Evolutionary conservation across 2,797 vertebrate genomes (phyloP).

Genomic region (Manis javanica): DNA sequence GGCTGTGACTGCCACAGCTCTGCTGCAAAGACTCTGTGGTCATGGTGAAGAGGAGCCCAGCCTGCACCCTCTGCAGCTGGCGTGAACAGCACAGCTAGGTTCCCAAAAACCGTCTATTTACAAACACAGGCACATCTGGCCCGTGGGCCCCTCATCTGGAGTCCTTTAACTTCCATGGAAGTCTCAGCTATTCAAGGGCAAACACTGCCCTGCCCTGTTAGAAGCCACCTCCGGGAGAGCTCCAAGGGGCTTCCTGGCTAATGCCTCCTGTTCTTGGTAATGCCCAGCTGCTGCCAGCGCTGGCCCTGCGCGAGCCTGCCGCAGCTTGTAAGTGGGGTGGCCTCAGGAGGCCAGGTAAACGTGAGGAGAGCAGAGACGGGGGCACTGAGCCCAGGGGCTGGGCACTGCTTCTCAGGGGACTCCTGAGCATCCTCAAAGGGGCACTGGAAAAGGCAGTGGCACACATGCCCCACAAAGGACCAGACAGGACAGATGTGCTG

Average conservation of each 20-base stretch:
- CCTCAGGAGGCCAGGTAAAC: too few species aligned
- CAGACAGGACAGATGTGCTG: fast-evolving
- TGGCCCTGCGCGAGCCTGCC: too few species aligned
- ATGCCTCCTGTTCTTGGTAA: too few species aligned
- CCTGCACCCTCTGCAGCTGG: fast-evolving
- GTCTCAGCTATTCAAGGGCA: fast-evolving
- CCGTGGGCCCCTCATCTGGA: fast-evolving
- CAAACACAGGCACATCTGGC: neutral
- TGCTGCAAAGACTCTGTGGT: neutral
- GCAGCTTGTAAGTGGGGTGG: too few species aligned
- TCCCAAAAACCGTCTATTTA: neutral
- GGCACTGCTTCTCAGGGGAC: fast-evolving
- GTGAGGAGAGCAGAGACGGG: too few species aligned
- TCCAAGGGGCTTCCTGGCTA: too few species aligned
- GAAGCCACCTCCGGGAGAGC: too few species aligned
- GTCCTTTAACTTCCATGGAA: fast-evolving
- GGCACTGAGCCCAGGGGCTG: neutral
- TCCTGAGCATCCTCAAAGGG: fast-evolving
- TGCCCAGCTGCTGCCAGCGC: too few species aligned
- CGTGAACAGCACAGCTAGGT: neutral
- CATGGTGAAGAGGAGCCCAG: fast-evolving
- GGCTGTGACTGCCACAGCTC: fast-evolving
- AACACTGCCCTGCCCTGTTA: fast-evolving
- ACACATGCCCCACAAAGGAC: fast-evolving
- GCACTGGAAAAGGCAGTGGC: fast-evolving